These are phyloP conservation scores for Leptosomus discolor DNA, from an alignment of 2,113 vertebrate species.

Conservation along the genomic window DNA sequence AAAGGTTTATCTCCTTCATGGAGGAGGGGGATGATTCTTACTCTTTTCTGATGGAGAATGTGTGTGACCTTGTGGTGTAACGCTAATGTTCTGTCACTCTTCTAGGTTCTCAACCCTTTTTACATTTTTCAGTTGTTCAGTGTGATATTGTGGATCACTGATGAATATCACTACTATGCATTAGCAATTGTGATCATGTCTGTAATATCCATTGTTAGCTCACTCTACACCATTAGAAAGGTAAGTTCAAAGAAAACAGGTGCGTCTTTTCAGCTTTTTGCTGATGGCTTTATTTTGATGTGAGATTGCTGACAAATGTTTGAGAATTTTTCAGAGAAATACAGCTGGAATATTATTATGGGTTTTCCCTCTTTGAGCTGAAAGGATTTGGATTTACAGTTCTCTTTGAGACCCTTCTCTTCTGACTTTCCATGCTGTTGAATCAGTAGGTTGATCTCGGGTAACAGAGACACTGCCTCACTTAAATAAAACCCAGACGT, in stretches of 20 bases:
- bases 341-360: background rate
- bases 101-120: conserved; percentile 97
- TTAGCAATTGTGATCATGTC: conserved; percentile 95
- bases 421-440: background rate
- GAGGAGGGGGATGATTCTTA: background rate
- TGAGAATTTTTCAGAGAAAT: background rate
- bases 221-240: conserved; percentile 97
- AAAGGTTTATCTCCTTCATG: background rate
- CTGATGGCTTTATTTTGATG: background rate
- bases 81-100: background rate
- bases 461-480: background rate
- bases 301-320: background rate
- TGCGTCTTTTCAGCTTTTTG: background rate
- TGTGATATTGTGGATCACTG: conserved; percentile 92
- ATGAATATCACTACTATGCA: conserved; percentile 98
- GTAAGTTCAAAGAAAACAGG: conserved; percentile 67
- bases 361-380: background rate
- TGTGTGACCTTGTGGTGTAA: background rate
- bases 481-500: background rate
- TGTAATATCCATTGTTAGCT: conserved; percentile 93
- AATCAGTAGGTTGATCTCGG: background rate
- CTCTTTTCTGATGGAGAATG: background rate
- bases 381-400: background rate
- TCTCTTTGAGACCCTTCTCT: background rate
- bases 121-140: conserved; percentile 99